These are phyloP conservation scores for Heliconius hewitsoni DNA, from an alignment of 1,140 invertebrate genomes.

Conservation along the genomic window DNA sequence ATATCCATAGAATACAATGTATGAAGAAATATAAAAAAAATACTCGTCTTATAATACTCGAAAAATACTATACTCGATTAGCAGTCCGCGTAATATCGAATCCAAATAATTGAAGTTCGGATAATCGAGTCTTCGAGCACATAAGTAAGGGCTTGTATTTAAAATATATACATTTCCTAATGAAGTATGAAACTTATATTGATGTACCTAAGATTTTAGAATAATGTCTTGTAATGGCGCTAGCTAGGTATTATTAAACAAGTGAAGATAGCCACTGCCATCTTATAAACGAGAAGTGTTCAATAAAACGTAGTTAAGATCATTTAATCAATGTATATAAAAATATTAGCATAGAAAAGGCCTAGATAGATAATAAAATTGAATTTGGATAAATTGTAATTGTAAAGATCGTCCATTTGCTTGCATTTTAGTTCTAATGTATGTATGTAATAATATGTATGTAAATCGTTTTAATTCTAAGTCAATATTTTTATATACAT, in stretches of 20 bases:
- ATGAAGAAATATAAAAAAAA: too few relatives aligned
- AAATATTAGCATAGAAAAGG: conserved; percentile 14
- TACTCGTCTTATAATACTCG: too few relatives aligned
- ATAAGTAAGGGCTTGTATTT: background rate
- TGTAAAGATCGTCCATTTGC: background rate
- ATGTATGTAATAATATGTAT: background rate
- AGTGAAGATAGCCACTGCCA: conserved; percentile 12
- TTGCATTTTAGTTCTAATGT: conserved; percentile 5
- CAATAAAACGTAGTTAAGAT: conserved; percentile 1
- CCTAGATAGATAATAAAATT: conserved; percentile 8
- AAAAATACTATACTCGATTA: too few relatives aligned
- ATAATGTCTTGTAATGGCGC: background rate
- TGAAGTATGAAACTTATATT: conserved; percentile 5
- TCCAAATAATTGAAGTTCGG: too few relatives aligned
- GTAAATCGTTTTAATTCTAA: background rate
- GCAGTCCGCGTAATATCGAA: too few relatives aligned
- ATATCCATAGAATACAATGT: too few relatives aligned
- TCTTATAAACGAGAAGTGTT: conserved; percentile 10
- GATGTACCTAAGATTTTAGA: conserved; percentile 1
- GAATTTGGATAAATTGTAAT: conserved; percentile 3
- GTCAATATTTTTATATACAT: conserved; percentile 14
- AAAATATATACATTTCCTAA: background rate
- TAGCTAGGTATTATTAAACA: conserved; percentile 6
- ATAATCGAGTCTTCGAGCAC: background rate
- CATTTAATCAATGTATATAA: conserved; percentile 4